A percentile compares a stretch with the other conserved stretches of the same genome.
phyloP scores from a whole-genome alignment of 2,113 vertebrate genomes.

The Benitochromis conjunctus region DNA sequence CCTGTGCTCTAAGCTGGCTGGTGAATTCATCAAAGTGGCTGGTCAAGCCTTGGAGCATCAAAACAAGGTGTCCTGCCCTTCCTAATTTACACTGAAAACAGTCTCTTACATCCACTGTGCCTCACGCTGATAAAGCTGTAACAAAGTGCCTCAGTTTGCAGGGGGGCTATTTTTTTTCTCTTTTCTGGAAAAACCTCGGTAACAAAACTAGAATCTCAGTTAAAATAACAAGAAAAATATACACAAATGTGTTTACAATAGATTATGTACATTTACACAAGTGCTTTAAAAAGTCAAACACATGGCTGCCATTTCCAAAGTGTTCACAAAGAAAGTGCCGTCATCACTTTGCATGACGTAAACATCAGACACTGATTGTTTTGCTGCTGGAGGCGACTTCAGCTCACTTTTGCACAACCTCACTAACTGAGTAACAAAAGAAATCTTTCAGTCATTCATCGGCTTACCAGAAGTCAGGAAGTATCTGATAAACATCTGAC shows the following conservation, averaged over 20 bases:
- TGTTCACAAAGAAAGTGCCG: background rate
- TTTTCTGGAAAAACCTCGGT: conserved; percentile 78
- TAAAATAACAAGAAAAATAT: conserved; percentile 87
- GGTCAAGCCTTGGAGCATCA: background rate
- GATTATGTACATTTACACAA: conserved; percentile 79
- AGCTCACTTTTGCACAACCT: background rate
- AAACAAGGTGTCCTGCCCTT: background rate
- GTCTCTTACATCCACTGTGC: conserved; percentile 63
- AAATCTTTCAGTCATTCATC: background rate
- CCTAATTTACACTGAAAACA: conserved; percentile 5
- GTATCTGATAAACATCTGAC: background rate
- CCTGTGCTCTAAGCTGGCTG: background rate
- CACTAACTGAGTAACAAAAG: background rate
- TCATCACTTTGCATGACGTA: background rate
- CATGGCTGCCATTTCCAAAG: conserved; percentile 50
- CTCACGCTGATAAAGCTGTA: conserved; percentile 58
- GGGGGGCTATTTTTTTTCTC: conserved; percentile 71
- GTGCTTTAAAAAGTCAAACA: conserved; percentile 78
- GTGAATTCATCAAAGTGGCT: conserved; percentile 2
- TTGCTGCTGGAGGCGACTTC: conserved; percentile 1
- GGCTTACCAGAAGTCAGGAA: background rate
- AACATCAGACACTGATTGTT: background rate
- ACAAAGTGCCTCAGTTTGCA: conserved; percentile 72
- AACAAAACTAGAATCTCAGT: conserved; percentile 94
- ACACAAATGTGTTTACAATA: conserved; percentile 89